Evolutionary conservation across 2,888 invertebrate species (phyloP).

Genomic region (Ennomos erosarius): DNA sequence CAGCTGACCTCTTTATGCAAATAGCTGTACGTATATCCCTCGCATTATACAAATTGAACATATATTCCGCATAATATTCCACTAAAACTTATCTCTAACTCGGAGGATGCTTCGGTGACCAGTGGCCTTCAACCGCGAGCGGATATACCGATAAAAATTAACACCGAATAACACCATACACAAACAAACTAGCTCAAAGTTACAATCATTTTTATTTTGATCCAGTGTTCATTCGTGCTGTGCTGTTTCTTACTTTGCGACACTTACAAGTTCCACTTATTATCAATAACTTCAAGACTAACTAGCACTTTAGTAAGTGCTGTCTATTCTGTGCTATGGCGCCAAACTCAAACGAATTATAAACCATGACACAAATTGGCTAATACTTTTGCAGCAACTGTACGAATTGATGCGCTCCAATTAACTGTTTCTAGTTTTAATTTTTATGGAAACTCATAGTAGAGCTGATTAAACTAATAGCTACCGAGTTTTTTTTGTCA

Average conservation of each 20-base stretch:
- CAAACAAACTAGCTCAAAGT: too few species aligned
- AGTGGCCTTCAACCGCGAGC: conserved; percentile 23
- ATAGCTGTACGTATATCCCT: not conserved
- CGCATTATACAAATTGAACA: conserved; percentile 15
- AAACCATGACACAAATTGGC: conserved; percentile 31
- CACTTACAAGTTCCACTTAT: too few species aligned
- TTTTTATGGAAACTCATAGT: conserved; percentile 23
- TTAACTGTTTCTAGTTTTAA: conserved; percentile 26
- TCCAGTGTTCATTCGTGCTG: not conserved
- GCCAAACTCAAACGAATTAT: not conserved
- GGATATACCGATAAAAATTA: conserved; percentile 31
- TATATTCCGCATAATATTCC: conserved; percentile 15
- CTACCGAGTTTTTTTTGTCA: conserved; percentile 7
- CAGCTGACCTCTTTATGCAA: conserved; percentile 8
- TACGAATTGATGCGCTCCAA: conserved; percentile 27
- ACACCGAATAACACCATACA: conserved; percentile 6
- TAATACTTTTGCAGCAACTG: conserved; percentile 27
- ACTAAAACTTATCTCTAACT: conserved; percentile 14
- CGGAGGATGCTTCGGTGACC: conserved; percentile 9
- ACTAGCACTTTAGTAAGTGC: too few species aligned
- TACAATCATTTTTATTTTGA: too few species aligned
- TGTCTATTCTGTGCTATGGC: too few species aligned
- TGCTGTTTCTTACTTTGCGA: not conserved
- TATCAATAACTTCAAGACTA: too few species aligned
- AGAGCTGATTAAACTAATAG: conserved; percentile 10